Conservation (phyloP, 37 sponge, comb jelly and placozoan genomes). For the Crambe crambe region DNA sequence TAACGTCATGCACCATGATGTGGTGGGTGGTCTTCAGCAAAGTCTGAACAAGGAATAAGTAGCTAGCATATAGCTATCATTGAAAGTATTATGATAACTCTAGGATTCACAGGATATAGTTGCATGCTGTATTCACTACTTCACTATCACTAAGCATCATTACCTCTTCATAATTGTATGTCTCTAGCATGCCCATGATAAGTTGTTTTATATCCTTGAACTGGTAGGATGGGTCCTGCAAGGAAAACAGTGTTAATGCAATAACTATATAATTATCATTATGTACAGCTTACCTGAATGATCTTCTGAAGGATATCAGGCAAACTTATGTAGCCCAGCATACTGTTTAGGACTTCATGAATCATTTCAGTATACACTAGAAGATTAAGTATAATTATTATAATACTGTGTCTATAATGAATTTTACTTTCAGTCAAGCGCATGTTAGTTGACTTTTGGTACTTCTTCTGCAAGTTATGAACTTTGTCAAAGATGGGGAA, state of each 20-base stretch:
- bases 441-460: slow-evolving; percentile 9
- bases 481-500: slow-evolving; percentile 55
- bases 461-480: slow-evolving; percentile 46
- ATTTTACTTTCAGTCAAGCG: slow-evolving; percentile 28
- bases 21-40: slow-evolving; percentile 74
- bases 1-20: slow-evolving; percentile 65
- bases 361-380: slow-evolving; percentile 48
- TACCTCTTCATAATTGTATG: slow-evolving; percentile 88
- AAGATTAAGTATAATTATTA: not conserved
- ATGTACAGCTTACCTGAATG: slow-evolving; percentile 31
- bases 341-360: slow-evolving; percentile 56
- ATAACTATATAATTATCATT: not conserved
- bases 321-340: slow-evolving; percentile 68
- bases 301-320: slow-evolving; percentile 71
- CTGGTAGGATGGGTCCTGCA: slow-evolving; percentile 53
- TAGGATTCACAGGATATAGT: no score
- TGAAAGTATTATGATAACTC: no score
- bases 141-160: not conserved
- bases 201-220: slow-evolving; percentile 80
- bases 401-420: not conserved
- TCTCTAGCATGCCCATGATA: slow-evolving; percentile 84
- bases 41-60: slow-evolving; percentile 27
- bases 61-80: no score
- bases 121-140: no score
- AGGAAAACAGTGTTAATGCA: not conserved